Percentiles rank a stretch among this genome's conserved stretches.
Conservation (phyloP, 2,888 invertebrate genomes). For the Syritta pipiens region DNA sequence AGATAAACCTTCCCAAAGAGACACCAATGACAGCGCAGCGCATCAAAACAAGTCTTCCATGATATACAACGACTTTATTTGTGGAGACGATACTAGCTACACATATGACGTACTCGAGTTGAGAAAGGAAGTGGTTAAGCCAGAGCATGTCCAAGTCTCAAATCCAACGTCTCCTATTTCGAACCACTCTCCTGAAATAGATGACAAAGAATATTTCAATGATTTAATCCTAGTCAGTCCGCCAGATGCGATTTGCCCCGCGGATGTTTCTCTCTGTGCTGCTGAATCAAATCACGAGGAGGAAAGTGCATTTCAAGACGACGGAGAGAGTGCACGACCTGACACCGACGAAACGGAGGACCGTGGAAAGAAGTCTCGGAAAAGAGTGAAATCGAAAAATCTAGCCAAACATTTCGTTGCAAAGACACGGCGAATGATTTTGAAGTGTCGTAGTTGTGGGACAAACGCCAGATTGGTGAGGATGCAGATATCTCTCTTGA, state of each 20-base stretch:
- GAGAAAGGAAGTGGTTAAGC: constrained; percentile 8
- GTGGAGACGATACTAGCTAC: constrained; percentile 23
- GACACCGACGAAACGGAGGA: background rate
- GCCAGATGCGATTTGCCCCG: constrained; percentile 11
- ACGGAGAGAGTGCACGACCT: background rate
- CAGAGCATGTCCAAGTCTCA: background rate
- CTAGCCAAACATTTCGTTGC: background rate
- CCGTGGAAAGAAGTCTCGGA: background rate
- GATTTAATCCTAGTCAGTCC: constrained; percentile 55
- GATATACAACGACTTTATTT: constrained; percentile 52
- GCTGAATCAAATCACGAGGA: background rate
- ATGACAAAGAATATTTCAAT: constrained; percentile 53
- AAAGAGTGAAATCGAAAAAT: background rate
- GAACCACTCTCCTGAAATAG: constrained; percentile 10
- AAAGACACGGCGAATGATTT: constrained; percentile 32
- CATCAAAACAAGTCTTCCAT: constrained; percentile 10
- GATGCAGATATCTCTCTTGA: constrained; percentile 45
- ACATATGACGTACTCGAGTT: constrained; percentile 35
- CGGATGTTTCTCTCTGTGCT: background rate
- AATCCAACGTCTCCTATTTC: constrained; percentile 13
- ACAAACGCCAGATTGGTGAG: constrained; percentile 46
- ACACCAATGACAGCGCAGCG: background rate
- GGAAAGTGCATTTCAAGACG: background rate
- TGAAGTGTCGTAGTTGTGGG: constrained; percentile 50
- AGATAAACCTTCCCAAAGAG: background rate